Percentiles rank a stretch among this genome's conserved stretches.
These are phyloP conservation scores for Porphyrio hochstetteri DNA, from an alignment of 2,113 vertebrate genomes.

Conservation along the genomic window DNA sequence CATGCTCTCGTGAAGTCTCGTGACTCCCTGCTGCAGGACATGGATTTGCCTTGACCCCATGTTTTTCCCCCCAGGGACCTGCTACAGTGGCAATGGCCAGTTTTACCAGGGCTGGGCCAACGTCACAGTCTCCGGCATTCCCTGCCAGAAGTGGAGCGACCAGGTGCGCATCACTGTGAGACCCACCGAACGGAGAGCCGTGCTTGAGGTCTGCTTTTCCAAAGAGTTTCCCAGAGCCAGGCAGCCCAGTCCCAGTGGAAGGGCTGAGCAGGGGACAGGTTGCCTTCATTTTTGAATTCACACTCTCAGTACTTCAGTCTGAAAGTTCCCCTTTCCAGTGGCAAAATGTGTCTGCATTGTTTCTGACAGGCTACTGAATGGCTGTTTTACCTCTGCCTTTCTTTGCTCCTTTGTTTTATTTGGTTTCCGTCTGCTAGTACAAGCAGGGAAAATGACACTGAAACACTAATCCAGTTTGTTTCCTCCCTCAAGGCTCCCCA, in stretches of 20 bases:
- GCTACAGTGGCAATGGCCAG: slow-evolving; percentile 83
- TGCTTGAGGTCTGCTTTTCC: neutral
- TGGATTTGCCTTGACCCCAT: neutral
- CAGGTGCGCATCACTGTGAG: slow-evolving; percentile 73
- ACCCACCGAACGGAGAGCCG: accelerated
- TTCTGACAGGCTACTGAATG: neutral
- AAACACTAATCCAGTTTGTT: neutral
- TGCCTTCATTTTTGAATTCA: neutral
- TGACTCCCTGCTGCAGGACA: neutral
- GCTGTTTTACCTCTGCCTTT: neutral
- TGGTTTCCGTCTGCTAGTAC: neutral
- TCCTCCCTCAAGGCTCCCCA: slow-evolving; percentile 78
- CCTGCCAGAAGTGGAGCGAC: slow-evolving; percentile 86
- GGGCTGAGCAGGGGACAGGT: neutral
- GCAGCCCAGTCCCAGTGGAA: neutral
- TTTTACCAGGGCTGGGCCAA: slow-evolving; percentile 85
- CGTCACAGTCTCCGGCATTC: slow-evolving; percentile 78
- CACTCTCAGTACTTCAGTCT: neutral
- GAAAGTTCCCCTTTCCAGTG: neutral
- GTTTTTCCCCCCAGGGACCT: slow-evolving; percentile 70
- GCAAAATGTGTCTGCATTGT: neutral
- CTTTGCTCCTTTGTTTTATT: neutral
- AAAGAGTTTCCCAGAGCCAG: neutral
- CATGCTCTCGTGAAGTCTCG: accelerated
- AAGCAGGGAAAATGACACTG: neutral